Evolutionary conservation across 1,140 invertebrate species (phyloP), one percentile per base, ranked within the genome.

Genomic region (Chionoecetes opilio): DNA sequence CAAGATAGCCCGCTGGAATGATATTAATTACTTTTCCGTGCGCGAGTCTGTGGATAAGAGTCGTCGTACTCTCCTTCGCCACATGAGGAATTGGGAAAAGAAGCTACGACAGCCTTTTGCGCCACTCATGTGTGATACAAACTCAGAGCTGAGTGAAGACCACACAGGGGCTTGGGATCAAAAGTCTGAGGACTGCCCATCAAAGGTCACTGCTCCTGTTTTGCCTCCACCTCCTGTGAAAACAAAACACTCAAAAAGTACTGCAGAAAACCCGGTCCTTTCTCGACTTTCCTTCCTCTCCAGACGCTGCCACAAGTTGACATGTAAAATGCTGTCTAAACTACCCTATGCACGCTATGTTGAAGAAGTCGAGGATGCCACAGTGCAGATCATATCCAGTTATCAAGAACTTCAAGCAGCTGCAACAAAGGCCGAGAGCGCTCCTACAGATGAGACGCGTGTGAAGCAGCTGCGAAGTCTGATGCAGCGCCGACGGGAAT

Each of bases 1-100:
- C 0, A 99, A 99, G 97, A 99, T 99, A 84, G 98, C 98, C n/a
- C 97, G 98, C 46, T 99, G 99, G 98, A 99, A 99, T 96, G 99
- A 99, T 96, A 98, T 99, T 0, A 99, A 98, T 96, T 99, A 99
- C 97, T 99, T 98, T 98, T 98, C 99, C n/a, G 98, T 99, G 11
- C 99, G 99, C 96, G 98, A 98, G 96, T 98, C 98, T 5, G 98
- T 99, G 3, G 98, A 98, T 35, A 99, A 99, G 97, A 98, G 98
- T 0, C 99, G 99, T 96, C 98, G 98, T 96, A 99, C 98, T 34
- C 97, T 99, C 0, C 98, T 98, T 96, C 99, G 99, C 97, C 98
- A 98, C 96, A 98, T 99, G 3, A 98, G 98, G 96, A 98, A 99
- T 96, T 99, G 98, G 97, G 97, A 98, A 97, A 97, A 96, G 97